phyloP scores from a whole-genome alignment of 2,888 invertebrate species.

The Xanthorhoe spadicearia region DNA sequence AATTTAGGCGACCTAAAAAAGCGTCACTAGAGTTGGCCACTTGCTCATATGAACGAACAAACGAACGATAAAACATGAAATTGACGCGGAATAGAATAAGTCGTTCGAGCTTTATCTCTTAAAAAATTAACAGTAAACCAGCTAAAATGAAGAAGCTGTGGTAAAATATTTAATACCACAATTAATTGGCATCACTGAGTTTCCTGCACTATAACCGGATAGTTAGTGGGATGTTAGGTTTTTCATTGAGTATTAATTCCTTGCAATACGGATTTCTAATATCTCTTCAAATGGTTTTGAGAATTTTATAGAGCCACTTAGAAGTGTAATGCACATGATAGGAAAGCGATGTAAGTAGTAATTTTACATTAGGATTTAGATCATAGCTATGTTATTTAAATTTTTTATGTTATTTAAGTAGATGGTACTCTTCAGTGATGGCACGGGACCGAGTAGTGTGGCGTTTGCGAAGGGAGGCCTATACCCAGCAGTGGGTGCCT shows the following conservation, averaged over 20 bases:
- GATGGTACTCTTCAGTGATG: too few species aligned
- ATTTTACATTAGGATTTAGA: not conserved
- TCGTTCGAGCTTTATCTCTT: not conserved
- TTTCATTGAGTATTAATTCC: constrained; percentile 23
- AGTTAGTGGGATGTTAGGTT: constrained; percentile 26
- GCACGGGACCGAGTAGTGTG: too few species aligned
- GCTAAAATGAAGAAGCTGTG: constrained; percentile 9
- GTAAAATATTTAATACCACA: constrained; percentile 36
- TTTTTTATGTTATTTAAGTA: too few species aligned
- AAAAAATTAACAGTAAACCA: not conserved
- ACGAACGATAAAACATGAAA: not conserved
- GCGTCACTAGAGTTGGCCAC: too few species aligned
- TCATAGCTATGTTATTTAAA: too few species aligned
- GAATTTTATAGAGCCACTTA: constrained; percentile 9
- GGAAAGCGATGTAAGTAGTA: not conserved
- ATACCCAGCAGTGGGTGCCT: too few species aligned
- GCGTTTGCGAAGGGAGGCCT: too few species aligned
- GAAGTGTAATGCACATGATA: not conserved
- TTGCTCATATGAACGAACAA: too few species aligned
- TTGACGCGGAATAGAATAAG: too few species aligned
- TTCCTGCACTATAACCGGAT: constrained; percentile 38
- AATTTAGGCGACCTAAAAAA: too few species aligned
- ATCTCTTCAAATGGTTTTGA: constrained; percentile 11
- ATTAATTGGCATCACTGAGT: constrained; percentile 36
- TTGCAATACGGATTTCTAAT: constrained; percentile 23